Base-by-base conservation (phyloP, 2,113 vertebrate genomes). In the Porphyrio hochstetteri region DNA sequence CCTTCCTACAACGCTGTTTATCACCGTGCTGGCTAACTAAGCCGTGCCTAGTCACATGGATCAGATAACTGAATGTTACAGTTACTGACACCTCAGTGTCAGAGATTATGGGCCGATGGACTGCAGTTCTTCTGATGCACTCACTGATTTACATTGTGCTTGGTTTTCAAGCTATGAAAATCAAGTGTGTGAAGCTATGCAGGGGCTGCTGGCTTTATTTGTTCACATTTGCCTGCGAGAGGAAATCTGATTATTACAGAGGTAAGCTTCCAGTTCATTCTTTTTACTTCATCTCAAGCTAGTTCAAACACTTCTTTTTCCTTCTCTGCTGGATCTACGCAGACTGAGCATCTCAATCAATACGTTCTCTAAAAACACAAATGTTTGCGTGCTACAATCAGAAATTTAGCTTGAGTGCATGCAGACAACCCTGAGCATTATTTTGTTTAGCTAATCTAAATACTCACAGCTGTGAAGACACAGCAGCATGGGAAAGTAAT, bases 131-230 rank as follows among this genome's bases (percentile, higher is more conserved):
- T 61, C 56, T 75, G 31, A 44, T 36, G 40, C 21, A n/a, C 7
- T 88, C 17, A 42, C 11, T 69, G 57, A 70, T 55, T 87, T 40
- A 46, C 24, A 23, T 7, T 33, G 23, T 35, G 35, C 56, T 61
- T 56, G 17, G 20, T 61, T 88, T 81, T 52, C 57, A 81, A 70
- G 36, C 52, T 76, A 56, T 24, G 57, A 65, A 83, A 80, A 81
- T 52, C 33, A 84, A 84, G 57, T 6, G 11, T 1, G 1, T n/a
- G 20, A 76, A 80, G 28, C 0, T 0, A 75, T 16, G 7, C 17
- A 60, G 6, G 2, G 10, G 19, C 71, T 70, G 35, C 15, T 2
- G 0, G 15, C 44, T 80, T 87, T 59, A 38, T 65, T 80, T 38
- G 38, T 42, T 83, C 23, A 60, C 6, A 24, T 69, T 90, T 70